These are phyloP conservation scores for Lampropteryx suffumata DNA, from an alignment of 2,888 invertebrate genomes.

Conservation along the genomic window DNA sequence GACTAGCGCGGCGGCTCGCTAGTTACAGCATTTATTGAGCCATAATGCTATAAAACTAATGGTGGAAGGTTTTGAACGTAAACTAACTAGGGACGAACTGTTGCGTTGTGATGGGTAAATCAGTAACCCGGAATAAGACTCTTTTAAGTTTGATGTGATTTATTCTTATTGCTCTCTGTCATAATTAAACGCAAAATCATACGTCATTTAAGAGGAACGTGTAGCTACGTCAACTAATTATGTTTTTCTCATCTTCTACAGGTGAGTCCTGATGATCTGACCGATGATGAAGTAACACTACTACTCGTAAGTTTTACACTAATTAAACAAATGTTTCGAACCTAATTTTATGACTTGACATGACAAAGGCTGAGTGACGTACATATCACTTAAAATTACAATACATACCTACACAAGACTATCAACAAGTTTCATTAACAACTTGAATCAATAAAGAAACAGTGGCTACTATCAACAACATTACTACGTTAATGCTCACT, in stretches of 20 bases:
- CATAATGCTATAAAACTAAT: slow-evolving; percentile 24
- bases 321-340: not conserved
- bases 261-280: slow-evolving; percentile 64
- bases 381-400: too few species aligned
- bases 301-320: slow-evolving; percentile 46
- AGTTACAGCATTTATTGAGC: slow-evolving; percentile 40
- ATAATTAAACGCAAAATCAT: too few species aligned
- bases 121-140: too few species aligned
- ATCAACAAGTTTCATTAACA: slow-evolving; percentile 6
- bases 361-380: not conserved
- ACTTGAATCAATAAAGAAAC: slow-evolving; percentile 1
- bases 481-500: slow-evolving; percentile 17
- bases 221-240: not conserved
- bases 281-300: slow-evolving; percentile 42
- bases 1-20: slow-evolving; percentile 51
- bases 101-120: not conserved
- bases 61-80: slow-evolving; percentile 28
- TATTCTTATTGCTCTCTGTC: too few species aligned
- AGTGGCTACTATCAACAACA: slow-evolving; percentile 11
- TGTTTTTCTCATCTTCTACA: slow-evolving; percentile 46
- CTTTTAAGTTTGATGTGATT: too few species aligned
- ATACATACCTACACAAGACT: not conserved
- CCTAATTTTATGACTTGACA: not conserved
- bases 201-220: too few species aligned
- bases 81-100: slow-evolving; percentile 20